phyloP scores from a whole-genome alignment of 2,888 invertebrate genomes.

The Hydrotaea diabolus region DNA sequence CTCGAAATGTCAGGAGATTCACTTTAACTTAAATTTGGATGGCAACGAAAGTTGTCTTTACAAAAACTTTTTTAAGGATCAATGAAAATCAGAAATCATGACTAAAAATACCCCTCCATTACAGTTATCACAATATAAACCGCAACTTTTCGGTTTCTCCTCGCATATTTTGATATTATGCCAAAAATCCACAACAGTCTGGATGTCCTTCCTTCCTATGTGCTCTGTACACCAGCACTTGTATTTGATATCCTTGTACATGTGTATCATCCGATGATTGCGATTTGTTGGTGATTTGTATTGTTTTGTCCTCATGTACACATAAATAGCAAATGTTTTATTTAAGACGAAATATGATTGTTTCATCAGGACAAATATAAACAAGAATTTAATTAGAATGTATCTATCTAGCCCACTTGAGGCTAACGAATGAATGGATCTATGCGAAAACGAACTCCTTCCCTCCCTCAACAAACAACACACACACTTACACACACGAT shows the following conservation, averaged over 20 bases:
- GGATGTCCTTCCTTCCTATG: background rate
- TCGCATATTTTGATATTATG: background rate
- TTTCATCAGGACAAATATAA: constrained; percentile 52
- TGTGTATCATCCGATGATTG: background rate
- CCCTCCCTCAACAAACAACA: background rate
- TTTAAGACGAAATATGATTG: constrained; percentile 52
- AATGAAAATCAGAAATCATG: too few relatives aligned
- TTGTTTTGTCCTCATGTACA: background rate
- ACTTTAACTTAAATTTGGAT: too few relatives aligned
- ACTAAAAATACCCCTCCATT: too few relatives aligned
- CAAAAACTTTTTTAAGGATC: too few relatives aligned
- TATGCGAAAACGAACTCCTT: background rate
- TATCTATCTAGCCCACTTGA: background rate
- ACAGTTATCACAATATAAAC: too few relatives aligned
- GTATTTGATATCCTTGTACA: background rate
- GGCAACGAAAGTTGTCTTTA: too few relatives aligned
- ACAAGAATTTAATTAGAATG: constrained; percentile 54
- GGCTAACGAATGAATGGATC: background rate
- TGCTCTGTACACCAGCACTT: background rate
- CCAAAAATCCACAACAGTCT: background rate
- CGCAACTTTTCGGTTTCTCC: too few relatives aligned
- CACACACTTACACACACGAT: too few relatives aligned
- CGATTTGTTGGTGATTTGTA: constrained; percentile 28
- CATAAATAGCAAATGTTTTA: constrained; percentile 35
- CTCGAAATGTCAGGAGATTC: too few relatives aligned